Percentiles rank a stretch among this genome's conserved stretches.
These are phyloP conservation scores for Bradypodion ventrale DNA, from an alignment of 2,797 vertebrate genomes.

Conservation along the genomic window DNA sequence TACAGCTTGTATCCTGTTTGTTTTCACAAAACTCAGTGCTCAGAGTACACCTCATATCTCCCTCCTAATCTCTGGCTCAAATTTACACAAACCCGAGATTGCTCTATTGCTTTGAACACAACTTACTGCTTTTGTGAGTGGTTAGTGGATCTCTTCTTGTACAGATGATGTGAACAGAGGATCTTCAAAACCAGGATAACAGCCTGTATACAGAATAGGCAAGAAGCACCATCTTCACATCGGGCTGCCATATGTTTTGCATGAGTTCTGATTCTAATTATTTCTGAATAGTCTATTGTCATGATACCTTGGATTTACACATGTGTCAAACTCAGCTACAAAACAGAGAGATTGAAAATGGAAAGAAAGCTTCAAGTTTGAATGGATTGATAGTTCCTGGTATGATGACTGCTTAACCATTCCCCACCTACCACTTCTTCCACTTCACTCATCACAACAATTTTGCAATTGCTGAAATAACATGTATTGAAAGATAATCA, in stretches of 20 bases:
- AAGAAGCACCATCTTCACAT: not conserved
- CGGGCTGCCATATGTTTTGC: not conserved
- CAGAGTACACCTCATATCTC: too few relatives aligned
- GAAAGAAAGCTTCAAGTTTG: not conserved
- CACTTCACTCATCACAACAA: not conserved
- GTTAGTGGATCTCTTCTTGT: too few relatives aligned
- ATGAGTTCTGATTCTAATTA: not conserved
- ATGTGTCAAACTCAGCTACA: not conserved
- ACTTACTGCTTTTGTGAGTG: too few relatives aligned
- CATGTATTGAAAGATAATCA: not conserved
- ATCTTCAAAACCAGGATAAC: too few relatives aligned
- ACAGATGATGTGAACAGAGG: too few relatives aligned
- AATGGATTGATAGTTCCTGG: not conserved
- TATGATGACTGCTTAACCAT: not conserved
- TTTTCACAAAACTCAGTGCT: too few relatives aligned
- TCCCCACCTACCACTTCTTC: not conserved
- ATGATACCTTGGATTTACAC: constrained; percentile 7
- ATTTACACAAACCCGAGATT: too few relatives aligned
- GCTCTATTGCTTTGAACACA: too few relatives aligned
- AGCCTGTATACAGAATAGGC: not conserved
- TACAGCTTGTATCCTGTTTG: not conserved
- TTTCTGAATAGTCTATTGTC: not conserved
- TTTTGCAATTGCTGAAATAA: not conserved
- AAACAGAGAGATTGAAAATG: not conserved
- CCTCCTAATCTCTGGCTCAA: too few relatives aligned